Percentiles rank a stretch among this genome's conserved stretches.
phyloP scores from a whole-genome alignment of 2,888 invertebrate species.

The Fragum whitleyi region DNA sequence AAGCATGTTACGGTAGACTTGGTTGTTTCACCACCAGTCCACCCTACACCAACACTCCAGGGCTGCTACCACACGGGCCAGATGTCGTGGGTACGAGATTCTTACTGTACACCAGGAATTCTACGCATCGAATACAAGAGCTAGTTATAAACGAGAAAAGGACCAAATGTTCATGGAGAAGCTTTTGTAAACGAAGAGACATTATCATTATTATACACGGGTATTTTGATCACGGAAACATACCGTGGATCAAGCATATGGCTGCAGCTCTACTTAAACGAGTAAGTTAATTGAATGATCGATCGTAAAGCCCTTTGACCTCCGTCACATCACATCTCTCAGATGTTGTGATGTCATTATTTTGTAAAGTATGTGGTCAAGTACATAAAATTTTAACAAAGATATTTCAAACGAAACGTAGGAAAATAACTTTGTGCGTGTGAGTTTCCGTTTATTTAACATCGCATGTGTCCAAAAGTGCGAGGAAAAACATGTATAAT shows the following conservation, averaged over 20 bases:
- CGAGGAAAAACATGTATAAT: too few relatives aligned
- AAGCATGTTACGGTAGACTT: constrained; percentile 72
- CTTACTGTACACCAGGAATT: constrained; percentile 88
- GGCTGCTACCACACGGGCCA: constrained; percentile 73
- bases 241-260: constrained; percentile 62
- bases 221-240: constrained; percentile 48
- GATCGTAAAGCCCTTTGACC: not conserved
- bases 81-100: constrained; percentile 91
- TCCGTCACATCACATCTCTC: not conserved
- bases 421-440: too few relatives aligned
- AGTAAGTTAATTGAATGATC: constrained; percentile 54
- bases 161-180: constrained; percentile 44
- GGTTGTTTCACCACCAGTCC: constrained; percentile 75
- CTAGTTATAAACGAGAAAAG: constrained; percentile 29
- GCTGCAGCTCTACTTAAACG: constrained; percentile 54
- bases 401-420: too few relatives aligned
- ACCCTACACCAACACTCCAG: constrained; percentile 72
- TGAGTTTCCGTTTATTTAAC: too few relatives aligned
- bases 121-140: constrained; percentile 30
- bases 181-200: constrained; percentile 31
- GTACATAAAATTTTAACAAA: too few relatives aligned
- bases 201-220: constrained; percentile 67
- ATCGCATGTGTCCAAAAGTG: too few relatives aligned
- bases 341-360: not conserved
- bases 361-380: too few relatives aligned